These are phyloP conservation scores for Coregonus clupeaformis DNA, from an alignment of 2,113 vertebrate genomes.

Conservation along the genomic window DNA sequence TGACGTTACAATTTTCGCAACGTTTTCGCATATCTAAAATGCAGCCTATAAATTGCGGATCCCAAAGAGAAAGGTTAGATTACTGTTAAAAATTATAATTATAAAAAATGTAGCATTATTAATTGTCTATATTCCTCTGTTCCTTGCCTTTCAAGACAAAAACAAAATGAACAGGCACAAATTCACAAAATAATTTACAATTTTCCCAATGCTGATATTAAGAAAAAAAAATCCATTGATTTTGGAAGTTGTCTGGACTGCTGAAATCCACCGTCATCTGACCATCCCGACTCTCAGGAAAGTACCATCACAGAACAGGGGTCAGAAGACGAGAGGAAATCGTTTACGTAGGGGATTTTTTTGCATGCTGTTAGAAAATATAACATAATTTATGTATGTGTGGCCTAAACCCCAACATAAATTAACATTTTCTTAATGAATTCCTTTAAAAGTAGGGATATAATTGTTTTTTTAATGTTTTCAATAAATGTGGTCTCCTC, in stretches of 20 bases:
- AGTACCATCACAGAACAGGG: not conserved
- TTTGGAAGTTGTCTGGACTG: too few relatives aligned
- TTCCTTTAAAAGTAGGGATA: not conserved
- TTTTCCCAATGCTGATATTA: not conserved
- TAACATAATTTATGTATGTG: not conserved
- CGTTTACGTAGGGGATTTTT: too few relatives aligned
- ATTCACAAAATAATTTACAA: not conserved
- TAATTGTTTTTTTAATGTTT: not conserved
- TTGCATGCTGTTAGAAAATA: not conserved
- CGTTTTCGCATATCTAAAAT: slow-evolving; percentile 25
- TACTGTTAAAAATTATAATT: too few relatives aligned
- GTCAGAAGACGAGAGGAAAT: not conserved
- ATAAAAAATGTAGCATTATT: not conserved
- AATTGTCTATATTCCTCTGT: not conserved
- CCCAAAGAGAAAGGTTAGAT: too few relatives aligned
- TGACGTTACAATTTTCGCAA: slow-evolving; percentile 22
- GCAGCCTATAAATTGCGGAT: not conserved
- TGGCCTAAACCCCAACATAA: not conserved
- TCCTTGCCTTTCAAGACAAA: not conserved
- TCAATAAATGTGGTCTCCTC: slow-evolving; percentile 17
- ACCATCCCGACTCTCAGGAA: slow-evolving; percentile 5
- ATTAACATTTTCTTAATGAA: not conserved
- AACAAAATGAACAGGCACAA: not conserved
- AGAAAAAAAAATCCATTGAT: not conserved
- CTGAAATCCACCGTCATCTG: not conserved